Conservation (phyloP, 2,113 vertebrate genomes). For the Sterna hirundo region DNA sequence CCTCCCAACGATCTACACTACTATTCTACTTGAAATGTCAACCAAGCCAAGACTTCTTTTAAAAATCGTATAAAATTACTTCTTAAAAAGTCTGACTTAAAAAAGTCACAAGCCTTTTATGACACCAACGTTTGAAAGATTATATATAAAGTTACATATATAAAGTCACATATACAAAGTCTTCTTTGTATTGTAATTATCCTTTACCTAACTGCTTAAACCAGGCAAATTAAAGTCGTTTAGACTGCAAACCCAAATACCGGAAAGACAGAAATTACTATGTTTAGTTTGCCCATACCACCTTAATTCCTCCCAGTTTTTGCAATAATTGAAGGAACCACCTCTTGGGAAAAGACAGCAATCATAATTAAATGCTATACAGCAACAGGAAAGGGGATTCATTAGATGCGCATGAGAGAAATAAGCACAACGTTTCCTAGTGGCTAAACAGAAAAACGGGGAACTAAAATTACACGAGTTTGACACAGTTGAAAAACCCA, state of each 20-base stretch:
- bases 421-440: background rate
- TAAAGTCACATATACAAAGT: background rate
- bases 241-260: background rate
- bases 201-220: background rate
- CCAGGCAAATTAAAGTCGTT: background rate
- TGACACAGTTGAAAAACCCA: background rate
- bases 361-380: constrained; percentile 12
- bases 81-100: background rate
- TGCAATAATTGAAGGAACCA: constrained; percentile 3
- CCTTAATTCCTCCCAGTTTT: background rate
- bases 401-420: background rate
- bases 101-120: background rate
- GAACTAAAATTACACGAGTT: background rate
- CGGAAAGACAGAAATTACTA: background rate
- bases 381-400: background rate
- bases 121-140: background rate
- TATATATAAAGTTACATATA: background rate
- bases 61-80: background rate
- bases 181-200: background rate
- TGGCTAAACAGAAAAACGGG: background rate
- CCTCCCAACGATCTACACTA: rapidly evolving
- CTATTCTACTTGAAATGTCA: background rate
- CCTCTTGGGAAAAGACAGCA: constrained; percentile 24
- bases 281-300: background rate
- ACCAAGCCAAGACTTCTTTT: background rate